Evolutionary conservation across 2,797 vertebrate species (phyloP), one percentile per base, ranked within the genome.

Genomic region (Echiichthys vipera): DNA sequence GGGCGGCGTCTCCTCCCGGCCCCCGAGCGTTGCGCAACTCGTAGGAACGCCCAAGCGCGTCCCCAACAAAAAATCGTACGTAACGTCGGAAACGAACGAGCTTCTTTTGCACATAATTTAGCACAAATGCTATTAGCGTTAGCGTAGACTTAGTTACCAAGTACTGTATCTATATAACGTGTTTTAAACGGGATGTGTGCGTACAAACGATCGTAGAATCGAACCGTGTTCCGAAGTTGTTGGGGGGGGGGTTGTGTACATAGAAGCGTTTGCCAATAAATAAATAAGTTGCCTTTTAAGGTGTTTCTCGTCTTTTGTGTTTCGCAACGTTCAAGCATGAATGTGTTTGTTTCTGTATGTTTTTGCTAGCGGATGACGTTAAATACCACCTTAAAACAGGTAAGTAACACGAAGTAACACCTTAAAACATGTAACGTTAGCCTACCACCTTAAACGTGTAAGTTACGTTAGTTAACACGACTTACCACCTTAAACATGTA

Each of bases 101-200:
- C 89, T 91, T 90, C 82, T 90, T 92, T 93, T 93, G 92, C 92
- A 93, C 91, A 93, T 84, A 74, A 86, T 87, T 90, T 79, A 86
- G 86, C 76, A 72, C 22, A 36, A 84, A 80, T 72, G 77, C 71
- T 65, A 57, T n/a, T 77, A 42, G 54, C 83, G 76, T 85, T 71
- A 61, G 77, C 79, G 45, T 82, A 80, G 53, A 17, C 71, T 73
- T 71, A 78, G 84, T 74, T 81, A 65, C 56, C 37, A 58, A 27
- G 67, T 42, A 77, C 68, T 84, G 78, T 84, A 70, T 71, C 62
- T 62, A 43, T 65, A 43, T 62, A 66, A 84, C 62, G 46, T 78
- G 87, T 91, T 82, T 88, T 72, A 86, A 85, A 84, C 66, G 84
- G 67, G 79, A 53, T 6, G 71, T 89, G 83, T 92, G 76, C 47